Evolutionary conservation across 2,797 vertebrate genomes (phyloP).

Genomic region (Paedocypris micromegethes): DNA sequence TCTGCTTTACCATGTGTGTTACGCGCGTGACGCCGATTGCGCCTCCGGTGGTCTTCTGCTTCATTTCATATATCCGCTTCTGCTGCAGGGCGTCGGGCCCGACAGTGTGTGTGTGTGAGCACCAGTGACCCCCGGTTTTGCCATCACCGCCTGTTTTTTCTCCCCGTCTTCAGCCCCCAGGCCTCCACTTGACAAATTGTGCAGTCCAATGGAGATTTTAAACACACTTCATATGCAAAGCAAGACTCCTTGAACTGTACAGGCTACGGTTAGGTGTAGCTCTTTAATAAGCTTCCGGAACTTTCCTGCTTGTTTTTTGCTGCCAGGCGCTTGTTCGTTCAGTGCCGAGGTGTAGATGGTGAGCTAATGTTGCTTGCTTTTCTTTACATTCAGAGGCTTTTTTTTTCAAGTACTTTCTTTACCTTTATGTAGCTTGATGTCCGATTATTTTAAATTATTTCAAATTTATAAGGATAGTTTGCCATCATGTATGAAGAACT

Average conservation of each 20-base stretch:
- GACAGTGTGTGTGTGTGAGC: constrained; percentile 14
- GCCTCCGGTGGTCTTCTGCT: constrained; percentile 7
- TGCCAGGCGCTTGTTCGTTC: constrained; percentile 35
- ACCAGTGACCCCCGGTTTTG: not conserved
- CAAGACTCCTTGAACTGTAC: constrained; percentile 16
- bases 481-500: too few species aligned
- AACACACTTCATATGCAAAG: constrained; percentile 35
- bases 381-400: constrained; percentile 2
- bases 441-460: not conserved
- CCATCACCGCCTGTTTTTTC: not conserved
- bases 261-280: constrained; percentile 27
- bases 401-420: constrained; percentile 13
- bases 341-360: constrained; percentile 13
- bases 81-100: constrained; percentile 8
- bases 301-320: not conserved
- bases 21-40: not conserved
- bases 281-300: constrained; percentile 30
- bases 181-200: constrained; percentile 26
- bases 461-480: too few species aligned
- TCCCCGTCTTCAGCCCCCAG: not conserved
- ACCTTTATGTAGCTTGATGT: constrained; percentile 10
- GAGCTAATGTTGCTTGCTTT: not conserved
- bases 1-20: not conserved
- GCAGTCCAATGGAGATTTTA: constrained; percentile 43
- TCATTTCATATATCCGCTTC: not conserved